Evolutionary conservation across 2,888 invertebrate species (phyloP).

Genomic region (Chirona hameri): DNA sequence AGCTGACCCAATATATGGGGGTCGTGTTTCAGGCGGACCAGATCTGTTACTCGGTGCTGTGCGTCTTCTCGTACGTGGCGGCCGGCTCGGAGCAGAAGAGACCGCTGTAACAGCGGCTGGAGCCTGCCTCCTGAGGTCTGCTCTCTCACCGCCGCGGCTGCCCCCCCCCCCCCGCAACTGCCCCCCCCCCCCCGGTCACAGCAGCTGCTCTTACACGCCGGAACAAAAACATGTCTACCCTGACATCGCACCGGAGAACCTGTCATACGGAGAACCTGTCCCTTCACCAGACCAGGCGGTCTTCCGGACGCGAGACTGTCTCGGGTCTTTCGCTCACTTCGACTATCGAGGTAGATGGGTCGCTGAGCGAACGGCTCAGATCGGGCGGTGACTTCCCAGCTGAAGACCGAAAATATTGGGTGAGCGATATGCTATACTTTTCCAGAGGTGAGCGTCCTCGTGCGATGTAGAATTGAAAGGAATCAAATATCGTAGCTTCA

Average conservation of each 20-base stretch:
- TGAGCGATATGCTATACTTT: too few species aligned
- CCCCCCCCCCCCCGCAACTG: too few species aligned
- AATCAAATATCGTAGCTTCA: too few species aligned
- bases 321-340: neutral
- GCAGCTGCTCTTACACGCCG: too few species aligned
- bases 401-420: neutral
- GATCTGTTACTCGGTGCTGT: conserved; percentile 98
- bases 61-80: conserved; percentile 98
- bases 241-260: neutral
- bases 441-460: too few species aligned
- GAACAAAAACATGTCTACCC: too few species aligned
- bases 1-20: conserved; percentile 32
- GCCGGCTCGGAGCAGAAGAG: conserved; percentile 58
- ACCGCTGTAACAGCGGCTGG: neutral
- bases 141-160: too few species aligned
- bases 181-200: too few species aligned
- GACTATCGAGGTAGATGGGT: neutral
- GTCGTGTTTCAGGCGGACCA: conserved; percentile 78
- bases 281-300: neutral
- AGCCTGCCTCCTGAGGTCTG: neutral
- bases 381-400: neutral
- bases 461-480: too few species aligned
- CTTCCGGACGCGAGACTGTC: neutral
- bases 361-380: neutral
- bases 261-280: neutral